phyloP scores from a whole-genome alignment of 2,888 invertebrate species.

The Lasioglossum calceatum region DNA sequence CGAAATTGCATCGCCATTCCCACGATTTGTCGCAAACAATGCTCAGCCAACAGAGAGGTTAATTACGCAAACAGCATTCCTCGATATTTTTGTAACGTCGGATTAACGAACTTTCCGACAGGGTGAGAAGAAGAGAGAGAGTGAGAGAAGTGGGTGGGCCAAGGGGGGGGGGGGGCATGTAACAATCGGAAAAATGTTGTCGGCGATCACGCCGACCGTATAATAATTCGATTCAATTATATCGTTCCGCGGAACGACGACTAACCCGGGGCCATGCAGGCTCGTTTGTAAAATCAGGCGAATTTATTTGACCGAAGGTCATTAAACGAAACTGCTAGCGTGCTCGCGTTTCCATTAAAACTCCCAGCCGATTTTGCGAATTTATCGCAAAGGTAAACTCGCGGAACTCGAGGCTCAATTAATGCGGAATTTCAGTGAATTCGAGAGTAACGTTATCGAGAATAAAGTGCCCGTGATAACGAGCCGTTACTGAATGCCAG shows the following conservation, averaged over 20 bases:
- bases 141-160: neutral
- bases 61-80: slow-evolving; percentile 49
- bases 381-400: slow-evolving; percentile 50
- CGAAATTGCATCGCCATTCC: slow-evolving; percentile 51
- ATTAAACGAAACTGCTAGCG: slow-evolving; percentile 51
- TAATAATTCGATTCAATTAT: slow-evolving; percentile 59
- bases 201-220: slow-evolving; percentile 18
- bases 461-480: slow-evolving; percentile 48
- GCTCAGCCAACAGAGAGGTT: slow-evolving; percentile 25
- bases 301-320: slow-evolving; percentile 52
- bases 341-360: slow-evolving; percentile 49
- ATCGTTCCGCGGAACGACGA: slow-evolving; percentile 31
- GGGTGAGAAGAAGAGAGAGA: neutral
- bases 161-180: neutral
- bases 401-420: slow-evolving; percentile 49
- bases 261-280: neutral
- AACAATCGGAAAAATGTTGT: slow-evolving; percentile 28
- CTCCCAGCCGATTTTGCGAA: slow-evolving; percentile 31
- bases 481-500: neutral
- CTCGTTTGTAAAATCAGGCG: slow-evolving; percentile 50
- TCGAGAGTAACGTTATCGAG: slow-evolving; percentile 30
- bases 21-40: slow-evolving; percentile 55
- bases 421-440: slow-evolving; percentile 41
- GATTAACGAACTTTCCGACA: slow-evolving; percentile 29
- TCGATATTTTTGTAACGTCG: slow-evolving; percentile 43